phyloP scores from a whole-genome alignment of 2,113 vertebrate species.

The Theropithecus gelada region DNA sequence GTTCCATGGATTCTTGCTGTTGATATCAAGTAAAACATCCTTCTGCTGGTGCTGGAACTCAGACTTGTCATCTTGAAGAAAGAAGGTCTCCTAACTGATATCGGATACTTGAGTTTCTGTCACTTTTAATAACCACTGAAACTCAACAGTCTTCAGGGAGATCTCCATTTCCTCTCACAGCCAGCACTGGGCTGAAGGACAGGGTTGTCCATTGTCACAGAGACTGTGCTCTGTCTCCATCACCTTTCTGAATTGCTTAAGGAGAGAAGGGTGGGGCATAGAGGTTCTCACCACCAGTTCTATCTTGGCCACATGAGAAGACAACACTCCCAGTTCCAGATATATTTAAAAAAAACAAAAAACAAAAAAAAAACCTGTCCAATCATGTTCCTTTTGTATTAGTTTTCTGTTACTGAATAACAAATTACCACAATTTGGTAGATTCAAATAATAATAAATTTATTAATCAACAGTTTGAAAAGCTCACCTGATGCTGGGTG shows the following conservation, averaged over 20 bases:
- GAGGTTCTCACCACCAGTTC: neutral
- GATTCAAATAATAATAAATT: neutral
- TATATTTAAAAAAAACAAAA: slow-evolving; percentile 59
- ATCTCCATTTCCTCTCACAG: neutral
- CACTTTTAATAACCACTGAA: neutral
- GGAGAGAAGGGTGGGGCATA: neutral
- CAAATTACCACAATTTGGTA: neutral
- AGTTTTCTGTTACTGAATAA: neutral
- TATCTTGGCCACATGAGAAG: neutral
- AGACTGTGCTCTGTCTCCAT: neutral
- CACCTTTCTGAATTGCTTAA: neutral
- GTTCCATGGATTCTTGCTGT: neutral
- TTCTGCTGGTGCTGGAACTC: neutral
- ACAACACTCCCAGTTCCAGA: neutral
- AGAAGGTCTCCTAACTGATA: neutral
- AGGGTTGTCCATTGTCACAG: neutral
- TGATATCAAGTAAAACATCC: neutral
- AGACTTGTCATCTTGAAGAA: neutral
- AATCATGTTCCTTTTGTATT: slow-evolving; percentile 8
- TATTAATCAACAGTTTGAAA: neutral
- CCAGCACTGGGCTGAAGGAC: neutral
- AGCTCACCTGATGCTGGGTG: neutral
- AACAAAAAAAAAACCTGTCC: too few species aligned
- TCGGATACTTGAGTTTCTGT: neutral
- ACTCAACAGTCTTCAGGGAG: neutral